Conservation (phyloP, 2,888 invertebrate genomes). For the Synanthedon myopaeformis region DNA sequence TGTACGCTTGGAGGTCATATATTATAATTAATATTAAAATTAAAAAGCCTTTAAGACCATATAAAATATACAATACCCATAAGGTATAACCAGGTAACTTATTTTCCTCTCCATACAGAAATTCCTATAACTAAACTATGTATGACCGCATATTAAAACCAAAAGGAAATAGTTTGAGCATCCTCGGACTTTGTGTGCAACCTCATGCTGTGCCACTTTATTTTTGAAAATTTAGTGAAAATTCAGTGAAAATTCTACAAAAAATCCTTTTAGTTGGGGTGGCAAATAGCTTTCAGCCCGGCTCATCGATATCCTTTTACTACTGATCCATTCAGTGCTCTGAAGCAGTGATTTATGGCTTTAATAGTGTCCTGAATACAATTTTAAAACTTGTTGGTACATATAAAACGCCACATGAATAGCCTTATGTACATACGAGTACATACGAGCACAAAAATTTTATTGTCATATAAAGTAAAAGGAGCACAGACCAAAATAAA, state of each 20-base stretch:
- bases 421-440: too few relatives aligned
- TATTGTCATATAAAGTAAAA: too few relatives aligned
- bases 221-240: neutral
- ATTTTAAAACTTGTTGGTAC: too few relatives aligned
- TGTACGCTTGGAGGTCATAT: too few relatives aligned
- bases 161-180: constrained; percentile 22
- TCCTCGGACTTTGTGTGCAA: constrained; percentile 15
- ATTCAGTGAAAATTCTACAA: neutral
- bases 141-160: constrained; percentile 7
- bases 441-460: too few relatives aligned
- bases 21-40: too few relatives aligned
- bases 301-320: neutral
- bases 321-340: neutral
- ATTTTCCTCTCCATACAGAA: constrained; percentile 5
- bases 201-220: neutral
- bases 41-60: neutral
- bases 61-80: neutral
- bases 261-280: neutral
- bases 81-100: neutral
- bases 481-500: too few relatives aligned
- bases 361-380: neutral
- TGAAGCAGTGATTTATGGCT: neutral
- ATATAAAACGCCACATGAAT: too few relatives aligned
- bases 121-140: constrained; percentile 6
- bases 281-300: neutral